Evolutionary conservation across 1,140 invertebrate species (phyloP).

Genomic region (Zaprionus africanus): DNA sequence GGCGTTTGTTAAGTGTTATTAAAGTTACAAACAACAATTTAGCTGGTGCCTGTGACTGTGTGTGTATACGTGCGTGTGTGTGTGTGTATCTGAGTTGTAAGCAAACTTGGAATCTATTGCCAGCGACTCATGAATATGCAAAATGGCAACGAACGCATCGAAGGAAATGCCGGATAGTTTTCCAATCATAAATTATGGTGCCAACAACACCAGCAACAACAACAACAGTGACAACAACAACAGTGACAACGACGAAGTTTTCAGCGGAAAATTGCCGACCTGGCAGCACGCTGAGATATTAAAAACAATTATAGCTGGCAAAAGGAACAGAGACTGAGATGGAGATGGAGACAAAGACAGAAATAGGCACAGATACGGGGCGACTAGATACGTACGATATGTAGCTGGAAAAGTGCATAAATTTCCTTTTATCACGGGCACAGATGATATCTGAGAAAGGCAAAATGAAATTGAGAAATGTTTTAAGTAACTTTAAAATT

Average conservation of each 20-base stretch:
- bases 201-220: slow-evolving; percentile 18
- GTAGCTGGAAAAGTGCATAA: neutral
- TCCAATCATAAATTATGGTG: slow-evolving; percentile 58
- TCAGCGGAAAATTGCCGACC: slow-evolving; percentile 40
- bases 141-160: slow-evolving; percentile 48
- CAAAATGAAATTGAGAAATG: slow-evolving; percentile 1
- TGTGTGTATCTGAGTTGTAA: slow-evolving; percentile 28
- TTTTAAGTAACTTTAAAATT: neutral
- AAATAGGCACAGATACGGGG: neutral
- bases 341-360: neutral
- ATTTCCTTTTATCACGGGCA: neutral
- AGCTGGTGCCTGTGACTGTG: neutral
- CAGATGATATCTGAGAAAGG: neutral
- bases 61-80: slow-evolving; percentile 13
- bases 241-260: slow-evolving; percentile 23
- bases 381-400: no score
- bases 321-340: neutral
- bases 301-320: slow-evolving; percentile 48
- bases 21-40: slow-evolving; percentile 60
- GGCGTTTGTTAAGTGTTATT: slow-evolving; percentile 77
- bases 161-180: slow-evolving; percentile 63
- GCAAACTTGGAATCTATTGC: slow-evolving; percentile 34
- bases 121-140: slow-evolving; percentile 64
- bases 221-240: slow-evolving; percentile 13
- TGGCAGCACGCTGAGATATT: slow-evolving; percentile 34